Evolutionary conservation across 2,113 vertebrate genomes (phyloP), one percentile per base, ranked within the genome.

Genomic region (Gopherus flavomarginatus): DNA sequence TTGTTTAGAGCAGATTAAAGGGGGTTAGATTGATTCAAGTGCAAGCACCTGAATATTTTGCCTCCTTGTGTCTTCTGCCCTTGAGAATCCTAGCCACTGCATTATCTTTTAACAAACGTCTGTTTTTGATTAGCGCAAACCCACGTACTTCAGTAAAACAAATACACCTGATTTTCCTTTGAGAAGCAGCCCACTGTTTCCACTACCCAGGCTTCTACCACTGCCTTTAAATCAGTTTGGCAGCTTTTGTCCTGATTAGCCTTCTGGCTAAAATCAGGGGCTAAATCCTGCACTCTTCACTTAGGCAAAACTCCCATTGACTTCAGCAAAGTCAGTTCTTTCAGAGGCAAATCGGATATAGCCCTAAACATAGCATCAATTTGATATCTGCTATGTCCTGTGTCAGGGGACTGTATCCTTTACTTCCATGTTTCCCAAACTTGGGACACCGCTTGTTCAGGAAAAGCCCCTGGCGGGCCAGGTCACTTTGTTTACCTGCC

Each of bases 41-140:
- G 86, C 87, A 93, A 72, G 89, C 84, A 90, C 92, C 0, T 75
- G 83, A 95, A 90, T 91, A 87, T 88, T 92, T 95, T 97, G 79
- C 92, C 75, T 95, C 92, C 96, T 16, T 38, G 78, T 84, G 86
- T 81, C 57, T 84, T 96, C 95, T 94, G 85, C 86, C 90, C 90
- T 65, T 96, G 83, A 83, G 90, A 97, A 97, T 92, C 72, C 72
- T 97, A 93, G 87, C 86, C 92, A 87, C 1, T 2, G 83, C 92
- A 88, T 92, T 92, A 90, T 84, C 93, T 93, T 72, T 93, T 96
- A 96, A 97, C 81, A 96, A 95, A 93, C 95, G 95, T 95, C 92
- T 97, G 97, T 87, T 95, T 97, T 96, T 85, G 95, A 97, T 97
- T 97, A 94, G 90, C 92, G 93, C 92, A 92, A 94, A 90, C 93